A percentile compares a stretch with the other conserved stretches of the same genome.
Conservation (phyloP, 2,797 vertebrate species). For the Gallirallus australis region DNA sequence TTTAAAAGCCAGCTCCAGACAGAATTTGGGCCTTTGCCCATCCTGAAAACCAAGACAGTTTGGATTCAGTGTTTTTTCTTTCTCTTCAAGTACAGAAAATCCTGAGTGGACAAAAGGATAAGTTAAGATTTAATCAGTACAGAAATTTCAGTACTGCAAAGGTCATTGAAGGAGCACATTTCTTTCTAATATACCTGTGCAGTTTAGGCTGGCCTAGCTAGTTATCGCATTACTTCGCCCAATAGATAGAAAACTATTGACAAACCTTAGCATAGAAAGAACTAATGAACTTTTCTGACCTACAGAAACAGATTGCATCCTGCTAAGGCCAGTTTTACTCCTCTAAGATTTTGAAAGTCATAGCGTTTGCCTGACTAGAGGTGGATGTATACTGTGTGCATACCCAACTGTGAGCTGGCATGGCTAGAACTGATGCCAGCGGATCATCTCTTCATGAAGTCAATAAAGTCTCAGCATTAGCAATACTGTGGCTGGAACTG, state of each 20-base stretch:
- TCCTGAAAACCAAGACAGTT: neutral
- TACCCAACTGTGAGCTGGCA: neutral
- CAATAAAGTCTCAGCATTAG: neutral
- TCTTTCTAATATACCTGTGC: neutral
- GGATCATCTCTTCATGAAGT: neutral
- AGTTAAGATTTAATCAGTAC: neutral
- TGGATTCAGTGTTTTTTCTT: neutral
- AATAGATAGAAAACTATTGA: neutral
- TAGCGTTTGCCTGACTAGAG: neutral
- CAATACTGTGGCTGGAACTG: neutral
- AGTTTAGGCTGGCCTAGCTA: neutral
- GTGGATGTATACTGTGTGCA: neutral
- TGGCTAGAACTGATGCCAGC: neutral
- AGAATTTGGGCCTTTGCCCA: neutral
- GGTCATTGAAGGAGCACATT: neutral
- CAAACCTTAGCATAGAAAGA: neutral
- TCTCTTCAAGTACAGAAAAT: neutral
- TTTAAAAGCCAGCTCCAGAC: neutral
- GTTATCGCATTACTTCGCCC: neutral
- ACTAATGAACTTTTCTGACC: neutral
- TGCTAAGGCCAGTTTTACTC: neutral
- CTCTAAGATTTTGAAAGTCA: neutral
- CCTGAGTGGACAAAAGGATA: neutral
- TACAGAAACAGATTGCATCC: neutral
- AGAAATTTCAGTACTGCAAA: neutral